Base-by-base conservation (phyloP, 2,113 vertebrate species). In the Pseudorectes ferrugineus region DNA sequence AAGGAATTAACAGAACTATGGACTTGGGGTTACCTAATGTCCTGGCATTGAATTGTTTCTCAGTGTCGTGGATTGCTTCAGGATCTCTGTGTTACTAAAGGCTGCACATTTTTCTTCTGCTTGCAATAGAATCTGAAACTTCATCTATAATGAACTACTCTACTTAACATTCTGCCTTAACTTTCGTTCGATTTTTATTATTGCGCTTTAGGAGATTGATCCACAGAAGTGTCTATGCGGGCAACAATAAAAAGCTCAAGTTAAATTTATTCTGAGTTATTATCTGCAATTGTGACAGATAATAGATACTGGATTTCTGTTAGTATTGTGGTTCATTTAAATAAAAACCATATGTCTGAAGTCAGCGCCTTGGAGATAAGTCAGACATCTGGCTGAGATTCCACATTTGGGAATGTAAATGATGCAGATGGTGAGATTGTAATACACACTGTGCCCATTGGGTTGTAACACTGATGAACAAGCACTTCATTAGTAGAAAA, bases 321-420 rank as follows among this genome's bases (percentile, higher is more conserved):
- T 76, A 54, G 42, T 83, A 36, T 83, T 95, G 62, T 89, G 81
- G 92, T 94, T 97, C 74, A 45, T 84, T 95, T 93, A 88, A 96
- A 97, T 96, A 91, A 84, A 96, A 97, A 87, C 43, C 95, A 96
- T 88, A 94, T 96, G 95, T 73, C 79, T 19, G 7, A 82, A 96
- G 46, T 85, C 79, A 93, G 57, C 2, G 11, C 58, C 83, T 93
- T 96, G 91, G 89, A 94, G 93, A 93, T 81, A 88, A 91, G 74
- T 89, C 93, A 95, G 96, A 93, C 88, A 91, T 96, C 79, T 94
- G 95, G 85, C 94, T 88, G 92, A 93, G 87, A 96, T 76, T 95
- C 26, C 84, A 42, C 28, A 1, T 88, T 96, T 79, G 91, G 85
- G 94, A 97, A 96, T 91, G 77, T 62, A 92, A 96, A 74, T 76